These are phyloP conservation scores for Ochlodes sylvanus DNA, from an alignment of 2,888 invertebrate genomes.

Conservation along the genomic window DNA sequence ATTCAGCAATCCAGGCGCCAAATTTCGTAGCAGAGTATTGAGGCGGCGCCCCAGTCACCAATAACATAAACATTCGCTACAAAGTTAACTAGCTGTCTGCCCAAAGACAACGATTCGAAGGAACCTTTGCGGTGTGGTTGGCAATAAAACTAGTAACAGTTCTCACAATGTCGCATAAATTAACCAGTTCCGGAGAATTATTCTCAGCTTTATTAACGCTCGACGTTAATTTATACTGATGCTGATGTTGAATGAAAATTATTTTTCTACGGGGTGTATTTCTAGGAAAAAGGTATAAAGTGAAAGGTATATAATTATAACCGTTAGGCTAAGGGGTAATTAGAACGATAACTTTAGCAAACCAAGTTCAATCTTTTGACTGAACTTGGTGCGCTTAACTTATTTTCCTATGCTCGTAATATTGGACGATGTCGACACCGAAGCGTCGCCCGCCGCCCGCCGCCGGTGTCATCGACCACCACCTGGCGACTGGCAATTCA, in stretches of 20 bases:
- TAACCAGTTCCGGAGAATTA: conserved; percentile 5
- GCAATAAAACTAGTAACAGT: background rate
- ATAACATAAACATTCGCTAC: too few species aligned
- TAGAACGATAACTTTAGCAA: background rate
- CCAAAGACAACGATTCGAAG: background rate
- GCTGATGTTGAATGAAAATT: conserved; percentile 9
- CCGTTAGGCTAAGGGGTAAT: background rate
- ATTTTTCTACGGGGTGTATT: conserved; percentile 3
- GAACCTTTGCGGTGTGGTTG: background rate
- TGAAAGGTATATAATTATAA: background rate
- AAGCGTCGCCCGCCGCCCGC: too few species aligned
- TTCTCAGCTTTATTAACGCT: background rate
- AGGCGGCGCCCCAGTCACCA: too few species aligned
- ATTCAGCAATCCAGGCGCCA: too few species aligned
- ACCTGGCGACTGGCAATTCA: too few species aligned
- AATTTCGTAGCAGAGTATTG: too few species aligned
- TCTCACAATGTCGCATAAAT: conserved; percentile 10
- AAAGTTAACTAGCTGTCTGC: too few species aligned
- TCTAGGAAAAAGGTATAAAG: background rate
- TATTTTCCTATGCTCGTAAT: too few species aligned
- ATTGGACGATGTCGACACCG: too few species aligned
- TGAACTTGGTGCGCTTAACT: too few species aligned
- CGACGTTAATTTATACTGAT: conserved; percentile 10
- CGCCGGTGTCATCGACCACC: too few species aligned
- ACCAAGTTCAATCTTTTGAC: too few species aligned